Percentiles rank a stretch among this genome's conserved stretches.
These are phyloP conservation scores for Nemopilema nomurai DNA, from an alignment of 30 jellyfish, hydroid and myxozoan species.

Conservation along the genomic window DNA sequence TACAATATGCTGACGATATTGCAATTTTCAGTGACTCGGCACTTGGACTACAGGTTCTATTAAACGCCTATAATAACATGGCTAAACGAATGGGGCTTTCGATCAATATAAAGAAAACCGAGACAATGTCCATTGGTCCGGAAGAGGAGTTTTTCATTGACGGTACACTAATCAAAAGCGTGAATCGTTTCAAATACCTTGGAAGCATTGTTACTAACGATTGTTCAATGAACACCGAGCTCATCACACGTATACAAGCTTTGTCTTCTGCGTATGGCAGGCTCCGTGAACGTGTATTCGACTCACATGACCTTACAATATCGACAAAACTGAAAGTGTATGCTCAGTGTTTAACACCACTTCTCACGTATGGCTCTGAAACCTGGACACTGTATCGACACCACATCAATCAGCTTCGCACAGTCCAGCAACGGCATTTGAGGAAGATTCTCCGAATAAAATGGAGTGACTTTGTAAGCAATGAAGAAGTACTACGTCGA, in stretches of 20 bases:
- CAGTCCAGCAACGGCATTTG: constrained; percentile 15
- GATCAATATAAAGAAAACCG: constrained; percentile 55
- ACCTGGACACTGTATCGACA: constrained; percentile 6
- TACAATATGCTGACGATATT: constrained; percentile 64
- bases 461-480: constrained; percentile 33
- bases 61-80: constrained; percentile 32
- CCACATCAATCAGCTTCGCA: constrained; percentile 1
- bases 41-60: constrained; percentile 35
- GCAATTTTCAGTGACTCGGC: constrained; percentile 40
- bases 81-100: constrained; percentile 52
- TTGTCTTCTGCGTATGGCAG: background rate
- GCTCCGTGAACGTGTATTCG: constrained; percentile 2
- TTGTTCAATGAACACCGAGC: constrained; percentile 58
- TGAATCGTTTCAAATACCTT: constrained; percentile 39
- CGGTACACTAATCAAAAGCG: constrained; percentile 23
- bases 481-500: constrained; percentile 32
- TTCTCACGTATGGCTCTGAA: background rate
- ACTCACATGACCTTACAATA: background rate
- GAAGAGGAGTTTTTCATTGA: constrained; percentile 49
- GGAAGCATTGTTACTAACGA: constrained; percentile 50
- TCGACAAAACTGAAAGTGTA: constrained; percentile 4
- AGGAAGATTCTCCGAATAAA: constrained; percentile 15
- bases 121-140: constrained; percentile 54
- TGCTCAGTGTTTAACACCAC: background rate
- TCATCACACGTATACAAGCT: constrained; percentile 31